Conservation (phyloP, 2,888 invertebrate genomes). For the Euzetes globulus region DNA sequence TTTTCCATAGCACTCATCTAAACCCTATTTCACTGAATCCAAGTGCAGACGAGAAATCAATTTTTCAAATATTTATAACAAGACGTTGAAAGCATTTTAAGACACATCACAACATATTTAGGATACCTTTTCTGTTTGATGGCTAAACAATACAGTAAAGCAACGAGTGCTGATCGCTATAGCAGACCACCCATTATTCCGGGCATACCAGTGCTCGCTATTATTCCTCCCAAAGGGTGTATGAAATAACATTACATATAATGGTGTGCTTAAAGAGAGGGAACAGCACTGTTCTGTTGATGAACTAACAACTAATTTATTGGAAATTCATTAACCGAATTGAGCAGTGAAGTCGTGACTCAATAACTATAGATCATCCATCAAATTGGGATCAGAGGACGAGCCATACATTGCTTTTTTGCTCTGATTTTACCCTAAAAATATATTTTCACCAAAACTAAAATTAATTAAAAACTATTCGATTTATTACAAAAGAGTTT, state of each 20-base stretch:
- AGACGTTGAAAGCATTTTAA: conserved; percentile 27
- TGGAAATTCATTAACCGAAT: conserved; percentile 14
- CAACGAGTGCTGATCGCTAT: background rate
- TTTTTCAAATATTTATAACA: conserved; percentile 19
- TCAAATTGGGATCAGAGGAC: background rate
- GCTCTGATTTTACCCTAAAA: too few relatives aligned
- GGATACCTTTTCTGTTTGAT: background rate
- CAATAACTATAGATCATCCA: conserved; percentile 11
- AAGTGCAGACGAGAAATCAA: background rate
- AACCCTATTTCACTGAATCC: too few relatives aligned
- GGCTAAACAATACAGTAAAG: background rate
- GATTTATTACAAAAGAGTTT: background rate
- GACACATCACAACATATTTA: conserved; percentile 18
- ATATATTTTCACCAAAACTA: background rate
- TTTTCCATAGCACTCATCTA: too few relatives aligned
- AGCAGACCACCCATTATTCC: conserved; percentile 25
- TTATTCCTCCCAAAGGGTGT: conserved; percentile 24
- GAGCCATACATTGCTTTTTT: too few relatives aligned
- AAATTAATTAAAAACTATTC: background rate
- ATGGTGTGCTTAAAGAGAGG: too few relatives aligned
- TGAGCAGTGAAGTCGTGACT: conserved; percentile 22
- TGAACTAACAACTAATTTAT: conserved; percentile 19
- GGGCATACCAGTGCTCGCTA: background rate
- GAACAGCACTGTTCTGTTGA: background rate
- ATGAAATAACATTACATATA: conserved; percentile 7